Evolutionary conservation across 2,888 invertebrate species (phyloP), one percentile per base, ranked within the genome.

Genomic region (Erpobdella octoculata): DNA sequence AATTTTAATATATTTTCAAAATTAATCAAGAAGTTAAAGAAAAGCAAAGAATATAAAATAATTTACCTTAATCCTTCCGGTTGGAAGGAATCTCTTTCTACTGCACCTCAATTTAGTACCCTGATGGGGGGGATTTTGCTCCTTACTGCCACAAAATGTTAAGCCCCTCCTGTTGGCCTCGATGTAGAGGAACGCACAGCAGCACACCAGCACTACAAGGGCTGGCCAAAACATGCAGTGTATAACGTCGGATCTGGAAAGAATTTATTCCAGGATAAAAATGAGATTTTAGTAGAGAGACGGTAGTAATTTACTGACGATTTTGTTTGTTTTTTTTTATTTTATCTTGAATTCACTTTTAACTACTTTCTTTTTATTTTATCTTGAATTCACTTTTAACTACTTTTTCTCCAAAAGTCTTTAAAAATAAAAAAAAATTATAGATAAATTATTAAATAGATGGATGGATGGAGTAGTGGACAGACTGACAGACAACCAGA

Each of bases 261-360:
- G 93, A 92, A 81, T 89, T 90, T 61, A 18, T 41, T 15, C 46
- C 46, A 41, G n/a, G 12, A 18, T 15, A 18, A 12, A 41, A 15
- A 18, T 12, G n/a, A 15, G 46, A 18, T 15, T 15, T n/a, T n/a
- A 41, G 12, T 41, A 41, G 12, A 41, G n/a, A 18, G 46, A 18
- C n/a, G n/a, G n/a, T 25, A 6, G 33, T 21, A n/a, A n/a, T n/a
- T n/a, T n/a, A n/a, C n/a, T n/a, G n/a, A n/a, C n/a, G n/a, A n/a
- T n/a, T n/a, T 18, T 37, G 36, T 12, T 21, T 59, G 12, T 21
- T 59, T 25, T 21, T 59, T 59, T 21, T 59, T 21, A 59, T 21
- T 21, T 64, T 15, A 64, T 64, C 33, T 31, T 8, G 15, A 37
- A 28, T 9, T 38, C 25, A 28, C n/a, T 62, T 62, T 62, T 5